Conservation (phyloP, 2,797 vertebrate species). For the Platyrinchus mystaceus region DNA sequence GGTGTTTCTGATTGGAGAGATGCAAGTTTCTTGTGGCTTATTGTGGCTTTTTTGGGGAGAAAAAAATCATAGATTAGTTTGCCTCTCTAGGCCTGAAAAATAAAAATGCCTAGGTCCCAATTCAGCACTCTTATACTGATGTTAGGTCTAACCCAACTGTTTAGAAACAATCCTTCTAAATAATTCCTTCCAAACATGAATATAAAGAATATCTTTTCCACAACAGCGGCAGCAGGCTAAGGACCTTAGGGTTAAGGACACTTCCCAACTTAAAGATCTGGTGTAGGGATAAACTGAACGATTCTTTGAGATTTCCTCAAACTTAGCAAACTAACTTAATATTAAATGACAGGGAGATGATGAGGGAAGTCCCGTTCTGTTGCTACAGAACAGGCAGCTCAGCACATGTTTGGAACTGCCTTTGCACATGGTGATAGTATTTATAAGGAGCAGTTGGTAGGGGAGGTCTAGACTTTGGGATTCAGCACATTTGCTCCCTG, state of each 20-base stretch:
- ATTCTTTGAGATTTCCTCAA: neutral
- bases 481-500: neutral
- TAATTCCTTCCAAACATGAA: neutral
- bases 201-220: neutral
- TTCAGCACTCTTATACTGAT: neutral
- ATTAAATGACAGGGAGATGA: neutral
- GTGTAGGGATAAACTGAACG: neutral
- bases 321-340: neutral
- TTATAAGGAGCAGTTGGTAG: neutral
- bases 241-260: neutral
- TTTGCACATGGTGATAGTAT: neutral
- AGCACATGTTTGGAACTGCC: neutral
- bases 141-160: neutral
- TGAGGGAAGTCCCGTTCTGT: neutral
- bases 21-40: slow-evolving; percentile 65
- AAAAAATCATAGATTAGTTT: slow-evolving; percentile 24
- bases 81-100: slow-evolving; percentile 9
- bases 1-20: slow-evolving; percentile 79
- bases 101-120: neutral
- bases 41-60: neutral
- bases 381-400: neutral
- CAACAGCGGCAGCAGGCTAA: accelerated
- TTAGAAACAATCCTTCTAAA: neutral
- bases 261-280: neutral
- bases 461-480: neutral